Evolutionary conservation across 2,113 vertebrate genomes (phyloP).

Genomic region (Protobothrops mucrosquamatus): DNA sequence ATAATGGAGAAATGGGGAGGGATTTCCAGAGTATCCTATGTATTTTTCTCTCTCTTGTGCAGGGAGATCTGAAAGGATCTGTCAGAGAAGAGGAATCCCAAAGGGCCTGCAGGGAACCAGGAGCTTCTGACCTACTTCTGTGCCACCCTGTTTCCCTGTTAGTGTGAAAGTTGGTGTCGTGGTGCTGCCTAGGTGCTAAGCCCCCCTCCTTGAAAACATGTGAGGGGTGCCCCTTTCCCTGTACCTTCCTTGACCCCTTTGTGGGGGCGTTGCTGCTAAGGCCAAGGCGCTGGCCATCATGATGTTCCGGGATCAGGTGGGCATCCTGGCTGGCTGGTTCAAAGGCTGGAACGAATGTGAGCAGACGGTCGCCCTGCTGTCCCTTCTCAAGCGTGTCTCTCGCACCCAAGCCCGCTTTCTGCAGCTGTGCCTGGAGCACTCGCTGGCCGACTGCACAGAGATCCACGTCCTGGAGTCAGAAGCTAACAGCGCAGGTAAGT

Average conservation of each 20-base stretch:
- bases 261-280: slow-evolving; percentile 47
- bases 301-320: slow-evolving; percentile 99
- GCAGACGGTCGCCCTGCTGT: slow-evolving; percentile 93
- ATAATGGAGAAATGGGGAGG: background rate
- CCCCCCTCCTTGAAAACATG: slow-evolving; percentile 57
- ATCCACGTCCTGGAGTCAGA: slow-evolving; percentile 92
- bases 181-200: background rate
- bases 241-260: slow-evolving; percentile 44
- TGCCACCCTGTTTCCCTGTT: background rate
- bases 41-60: background rate
- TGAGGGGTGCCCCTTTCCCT: slow-evolving; percentile 52
- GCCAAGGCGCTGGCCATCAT: slow-evolving; percentile 75
- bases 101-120: background rate
- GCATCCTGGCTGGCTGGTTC: slow-evolving; percentile 94
- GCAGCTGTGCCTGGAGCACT: slow-evolving; percentile 96
- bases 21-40: background rate
- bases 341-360: slow-evolving; percentile 97
- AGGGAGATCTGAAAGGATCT: background rate
- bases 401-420: slow-evolving; percentile 94
- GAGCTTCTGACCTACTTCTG: background rate
- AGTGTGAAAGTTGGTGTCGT: background rate
- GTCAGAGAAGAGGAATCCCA: background rate
- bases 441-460: slow-evolving; percentile 90
- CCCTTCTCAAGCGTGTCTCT: slow-evolving; percentile 89
- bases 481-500: slow-evolving; percentile 92